Evolutionary conservation across 1,140 invertebrate species (phyloP).

Genomic region (Neuroterus valhalla): DNA sequence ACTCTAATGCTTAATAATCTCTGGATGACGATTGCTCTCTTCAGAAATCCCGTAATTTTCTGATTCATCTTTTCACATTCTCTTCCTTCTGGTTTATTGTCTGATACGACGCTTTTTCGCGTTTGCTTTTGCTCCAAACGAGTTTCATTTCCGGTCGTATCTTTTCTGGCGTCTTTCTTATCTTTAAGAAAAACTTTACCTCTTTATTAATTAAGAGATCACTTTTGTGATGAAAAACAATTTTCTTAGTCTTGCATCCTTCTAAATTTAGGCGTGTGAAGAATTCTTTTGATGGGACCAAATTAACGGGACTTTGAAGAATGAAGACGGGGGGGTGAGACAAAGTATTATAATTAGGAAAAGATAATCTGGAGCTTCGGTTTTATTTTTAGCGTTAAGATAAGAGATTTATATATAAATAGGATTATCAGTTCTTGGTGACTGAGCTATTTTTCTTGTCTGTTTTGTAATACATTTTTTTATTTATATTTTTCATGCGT

Average conservation of each 20-base stretch:
- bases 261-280: slow-evolving; percentile 2
- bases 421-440: background rate
- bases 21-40: background rate
- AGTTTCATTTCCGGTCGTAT: slow-evolving; percentile 9
- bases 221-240: no score
- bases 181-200: background rate
- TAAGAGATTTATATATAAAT: slow-evolving; percentile 17
- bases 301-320: slow-evolving; percentile 6
- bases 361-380: background rate
- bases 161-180: background rate
- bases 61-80: background rate
- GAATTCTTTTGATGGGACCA: background rate
- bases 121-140: background rate
- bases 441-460: background rate
- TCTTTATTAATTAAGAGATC: no score
- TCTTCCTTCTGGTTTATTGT: slow-evolving; percentile 17
- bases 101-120: background rate
- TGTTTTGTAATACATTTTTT: background rate
- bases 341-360: slow-evolving; percentile 1
- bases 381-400: slow-evolving; percentile 19
- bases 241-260: background rate
- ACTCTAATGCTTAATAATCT: background rate
- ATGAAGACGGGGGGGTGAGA: slow-evolving; percentile 4
- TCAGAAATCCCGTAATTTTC: background rate
- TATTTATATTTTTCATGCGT: no score